phyloP scores from a whole-genome alignment of 2,113 vertebrate species.

The Clarias magur region DNA sequence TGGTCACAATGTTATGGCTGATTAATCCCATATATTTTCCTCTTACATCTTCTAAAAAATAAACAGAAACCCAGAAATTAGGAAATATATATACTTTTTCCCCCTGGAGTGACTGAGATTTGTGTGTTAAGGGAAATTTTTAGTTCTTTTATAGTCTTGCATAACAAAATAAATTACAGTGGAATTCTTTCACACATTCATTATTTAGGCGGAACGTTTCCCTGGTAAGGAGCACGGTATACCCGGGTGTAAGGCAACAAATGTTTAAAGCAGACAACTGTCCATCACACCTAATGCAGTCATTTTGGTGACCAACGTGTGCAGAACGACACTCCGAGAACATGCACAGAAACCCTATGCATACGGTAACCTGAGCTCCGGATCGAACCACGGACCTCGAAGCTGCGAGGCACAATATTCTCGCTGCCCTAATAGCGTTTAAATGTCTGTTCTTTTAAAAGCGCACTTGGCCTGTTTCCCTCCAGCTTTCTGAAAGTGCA shows the following conservation, averaged over 20 bases:
- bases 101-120: not conserved
- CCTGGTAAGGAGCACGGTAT: not conserved
- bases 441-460: conserved; percentile 20
- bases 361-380: not conserved
- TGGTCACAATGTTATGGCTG: no score
- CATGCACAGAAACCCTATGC: not conserved
- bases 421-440: not conserved
- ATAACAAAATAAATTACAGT: not conserved
- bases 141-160: not conserved
- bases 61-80: no score
- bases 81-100: not conserved
- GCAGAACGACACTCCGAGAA: not conserved
- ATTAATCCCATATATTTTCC: no score
- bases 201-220: not conserved
- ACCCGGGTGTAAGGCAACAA: not conserved
- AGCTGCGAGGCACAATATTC: not conserved
- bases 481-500: conserved; percentile 47
- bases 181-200: not conserved
- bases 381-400: not conserved
- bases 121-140: not conserved
- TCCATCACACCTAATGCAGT: not conserved
- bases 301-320: not conserved
- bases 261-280: not conserved
- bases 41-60: no score
- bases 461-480: conserved; percentile 37